A percentile compares a stretch with the other conserved stretches of the same genome.
phyloP scores from a whole-genome alignment of 2,797 vertebrate genomes.

The Arnoldichthys spilopterus region DNA sequence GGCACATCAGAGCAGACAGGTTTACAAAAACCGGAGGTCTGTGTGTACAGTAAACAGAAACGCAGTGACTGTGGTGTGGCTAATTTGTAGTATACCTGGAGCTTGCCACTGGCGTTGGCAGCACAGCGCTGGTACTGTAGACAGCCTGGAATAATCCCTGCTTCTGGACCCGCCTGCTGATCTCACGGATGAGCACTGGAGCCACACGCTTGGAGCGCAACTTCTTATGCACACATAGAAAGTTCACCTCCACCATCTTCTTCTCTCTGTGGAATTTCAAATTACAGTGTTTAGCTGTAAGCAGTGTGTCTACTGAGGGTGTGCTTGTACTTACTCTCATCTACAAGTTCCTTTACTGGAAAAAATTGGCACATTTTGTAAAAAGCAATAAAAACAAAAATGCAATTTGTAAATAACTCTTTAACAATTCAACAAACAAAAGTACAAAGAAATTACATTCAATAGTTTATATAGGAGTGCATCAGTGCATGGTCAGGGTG shows the following conservation, averaged over 20 bases:
- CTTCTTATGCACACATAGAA: constrained; percentile 96
- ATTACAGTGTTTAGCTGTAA: background rate
- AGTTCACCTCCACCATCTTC: constrained; percentile 92
- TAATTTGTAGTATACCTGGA: constrained; percentile 81
- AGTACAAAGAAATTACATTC: too few relatives aligned
- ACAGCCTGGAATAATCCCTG: constrained; percentile 90
- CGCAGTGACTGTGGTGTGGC: background rate
- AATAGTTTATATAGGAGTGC: too few relatives aligned
- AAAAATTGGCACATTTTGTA: too few relatives aligned
- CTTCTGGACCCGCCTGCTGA: constrained; percentile 87
- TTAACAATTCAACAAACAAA: too few relatives aligned
- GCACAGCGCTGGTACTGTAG: constrained; percentile 84
- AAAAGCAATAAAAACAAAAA: too few relatives aligned
- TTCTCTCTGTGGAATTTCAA: constrained; percentile 79
- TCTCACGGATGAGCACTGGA: constrained; percentile 93
- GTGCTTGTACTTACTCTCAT: background rate
- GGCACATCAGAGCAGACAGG: background rate
- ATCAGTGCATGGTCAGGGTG: too few relatives aligned
- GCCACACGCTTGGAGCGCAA: constrained; percentile 93
- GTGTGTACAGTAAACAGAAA: background rate
- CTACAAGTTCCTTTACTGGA: too few relatives aligned
- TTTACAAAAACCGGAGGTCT: background rate
- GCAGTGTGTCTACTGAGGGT: background rate
- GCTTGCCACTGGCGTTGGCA: constrained; percentile 90
- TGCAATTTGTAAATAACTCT: too few relatives aligned